These are phyloP conservation scores for Argyresthia goedartella DNA, from an alignment of 2,888 invertebrate species.

Conservation along the genomic window DNA sequence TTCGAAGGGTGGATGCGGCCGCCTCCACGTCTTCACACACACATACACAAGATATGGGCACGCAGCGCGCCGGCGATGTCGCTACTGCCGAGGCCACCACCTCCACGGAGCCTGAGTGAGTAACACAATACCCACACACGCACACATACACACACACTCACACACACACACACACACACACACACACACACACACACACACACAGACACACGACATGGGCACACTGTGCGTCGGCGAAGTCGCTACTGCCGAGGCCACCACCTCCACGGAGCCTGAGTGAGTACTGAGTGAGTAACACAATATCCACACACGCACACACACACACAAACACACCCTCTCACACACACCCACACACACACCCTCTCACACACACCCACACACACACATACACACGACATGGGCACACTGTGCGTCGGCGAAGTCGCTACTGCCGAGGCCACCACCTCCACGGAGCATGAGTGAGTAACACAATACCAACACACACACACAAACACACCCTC, in stretches of 20 bases:
- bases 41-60: slow-evolving; percentile 80
- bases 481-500: not conserved
- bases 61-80: not conserved
- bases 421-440: not conserved
- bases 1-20: not conserved
- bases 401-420: slow-evolving; percentile 32
- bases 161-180: slow-evolving; percentile 29
- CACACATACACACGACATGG: slow-evolving; percentile 76
- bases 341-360: no score
- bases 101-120: not conserved
- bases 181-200: slow-evolving; percentile 33
- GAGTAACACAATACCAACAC: not conserved
- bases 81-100: not conserved
- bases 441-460: not conserved
- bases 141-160: not conserved
- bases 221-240: slow-evolving; percentile 9
- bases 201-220: slow-evolving; percentile 84
- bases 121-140: not conserved
- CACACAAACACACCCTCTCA: not conserved
- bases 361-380: not conserved
- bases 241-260: not conserved
- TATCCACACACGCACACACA: not conserved
- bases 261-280: not conserved
- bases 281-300: no score
- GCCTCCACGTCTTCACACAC: not conserved